These are phyloP conservation scores for Eremophila alpestris DNA, from an alignment of 2,797 vertebrate species.

Conservation along the genomic window DNA sequence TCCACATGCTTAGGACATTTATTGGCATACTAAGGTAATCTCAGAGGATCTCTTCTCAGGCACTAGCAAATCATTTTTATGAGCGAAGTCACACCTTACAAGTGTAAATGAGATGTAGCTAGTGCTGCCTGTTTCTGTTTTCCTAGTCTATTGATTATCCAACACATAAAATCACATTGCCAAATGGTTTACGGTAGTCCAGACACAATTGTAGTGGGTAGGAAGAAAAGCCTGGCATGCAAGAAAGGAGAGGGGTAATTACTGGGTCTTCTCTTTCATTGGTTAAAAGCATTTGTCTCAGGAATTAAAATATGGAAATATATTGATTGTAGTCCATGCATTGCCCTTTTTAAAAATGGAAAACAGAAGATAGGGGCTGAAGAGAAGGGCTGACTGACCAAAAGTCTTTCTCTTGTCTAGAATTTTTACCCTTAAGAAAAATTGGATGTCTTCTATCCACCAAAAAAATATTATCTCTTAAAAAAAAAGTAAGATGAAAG, in stretches of 20 bases:
- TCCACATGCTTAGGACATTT: background rate
- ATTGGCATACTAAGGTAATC: background rate
- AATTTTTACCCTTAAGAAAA: background rate
- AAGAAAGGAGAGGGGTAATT: background rate
- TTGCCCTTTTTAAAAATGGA: too few species aligned
- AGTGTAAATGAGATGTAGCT: background rate
- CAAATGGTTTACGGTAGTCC: background rate
- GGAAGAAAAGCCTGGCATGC: background rate
- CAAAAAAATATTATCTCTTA: too few species aligned
- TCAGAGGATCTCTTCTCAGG: background rate
- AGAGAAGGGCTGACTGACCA: background rate
- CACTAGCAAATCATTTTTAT: background rate
- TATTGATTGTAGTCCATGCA: too few species aligned
- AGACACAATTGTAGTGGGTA: background rate
- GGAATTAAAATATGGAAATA: too few species aligned
- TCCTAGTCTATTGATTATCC: background rate
- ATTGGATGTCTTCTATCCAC: rapidly evolving
- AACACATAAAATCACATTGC: background rate
- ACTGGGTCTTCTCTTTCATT: too few species aligned
- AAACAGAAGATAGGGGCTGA: background rate
- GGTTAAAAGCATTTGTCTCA: too few species aligned
- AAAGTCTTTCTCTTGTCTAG: background rate
- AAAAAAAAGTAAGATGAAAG: background rate
- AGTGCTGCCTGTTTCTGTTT: background rate
- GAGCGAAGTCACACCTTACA: background rate